Conservation (phyloP, 2,113 vertebrate genomes). For the Anguilla japonica region DNA sequence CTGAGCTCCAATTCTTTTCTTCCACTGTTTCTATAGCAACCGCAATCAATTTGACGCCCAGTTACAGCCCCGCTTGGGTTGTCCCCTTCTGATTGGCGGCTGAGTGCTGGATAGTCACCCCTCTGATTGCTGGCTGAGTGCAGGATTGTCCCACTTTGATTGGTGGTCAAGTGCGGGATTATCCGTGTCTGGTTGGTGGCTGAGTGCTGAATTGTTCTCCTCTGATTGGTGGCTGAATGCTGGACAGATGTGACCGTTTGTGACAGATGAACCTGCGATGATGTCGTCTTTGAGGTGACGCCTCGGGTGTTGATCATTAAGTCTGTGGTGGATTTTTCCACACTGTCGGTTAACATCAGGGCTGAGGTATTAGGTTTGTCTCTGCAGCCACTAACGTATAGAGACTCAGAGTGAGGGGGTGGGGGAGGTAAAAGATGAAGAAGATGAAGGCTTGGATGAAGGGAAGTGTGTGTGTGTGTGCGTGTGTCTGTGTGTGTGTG, state of each 20-base stretch:
- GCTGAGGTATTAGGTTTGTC: background rate
- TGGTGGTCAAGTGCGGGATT: background rate
- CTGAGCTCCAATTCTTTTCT: background rate
- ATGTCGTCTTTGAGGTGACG: background rate
- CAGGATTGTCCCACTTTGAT: background rate
- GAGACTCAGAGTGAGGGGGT: background rate
- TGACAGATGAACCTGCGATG: background rate
- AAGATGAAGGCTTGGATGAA: background rate
- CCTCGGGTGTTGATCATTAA: background rate
- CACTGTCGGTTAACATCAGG: background rate
- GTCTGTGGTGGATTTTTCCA: background rate
- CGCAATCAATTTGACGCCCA: background rate
- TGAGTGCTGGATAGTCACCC: background rate
- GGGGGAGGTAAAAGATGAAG: background rate
- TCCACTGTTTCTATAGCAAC: background rate
- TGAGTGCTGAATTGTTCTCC: background rate
- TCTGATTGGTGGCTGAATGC: background rate
- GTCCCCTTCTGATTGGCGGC: background rate
- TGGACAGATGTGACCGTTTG: background rate
- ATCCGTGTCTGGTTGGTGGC: background rate
- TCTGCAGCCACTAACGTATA: too few relatives aligned
- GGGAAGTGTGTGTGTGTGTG: background rate
- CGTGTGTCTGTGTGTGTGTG: background rate
- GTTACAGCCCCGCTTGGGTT: background rate
- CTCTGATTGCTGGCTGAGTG: conserved; percentile 1